These are phyloP conservation scores for Morphnarchus princeps DNA, from an alignment of 2,113 vertebrate species.

Conservation along the genomic window DNA sequence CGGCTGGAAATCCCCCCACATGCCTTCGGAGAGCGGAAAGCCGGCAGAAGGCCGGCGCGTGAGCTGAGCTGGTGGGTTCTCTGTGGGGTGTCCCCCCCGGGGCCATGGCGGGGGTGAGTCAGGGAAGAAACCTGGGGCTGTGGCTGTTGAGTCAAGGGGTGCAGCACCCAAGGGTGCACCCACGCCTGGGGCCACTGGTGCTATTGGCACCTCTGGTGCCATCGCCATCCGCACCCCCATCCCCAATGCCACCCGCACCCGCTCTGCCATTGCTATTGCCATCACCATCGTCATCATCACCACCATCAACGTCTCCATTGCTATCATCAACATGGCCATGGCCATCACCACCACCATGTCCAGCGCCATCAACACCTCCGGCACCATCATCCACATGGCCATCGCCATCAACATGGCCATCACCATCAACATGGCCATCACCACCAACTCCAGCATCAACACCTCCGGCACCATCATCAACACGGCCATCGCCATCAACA, in stretches of 20 bases:
- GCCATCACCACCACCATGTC: background rate
- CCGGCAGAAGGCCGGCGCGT: background rate
- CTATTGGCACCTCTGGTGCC: background rate
- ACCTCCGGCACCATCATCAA: too few species aligned
- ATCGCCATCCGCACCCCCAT: background rate
- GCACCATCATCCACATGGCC: background rate
- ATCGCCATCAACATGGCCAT: background rate
- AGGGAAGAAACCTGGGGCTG: background rate
- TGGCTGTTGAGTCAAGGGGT: background rate
- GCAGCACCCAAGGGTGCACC: background rate
- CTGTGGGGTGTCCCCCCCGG: background rate
- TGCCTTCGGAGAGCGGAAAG: background rate
- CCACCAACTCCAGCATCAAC: background rate
- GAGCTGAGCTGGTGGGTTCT: background rate
- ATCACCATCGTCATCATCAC: too few species aligned
- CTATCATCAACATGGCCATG: background rate
- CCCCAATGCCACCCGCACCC: background rate
- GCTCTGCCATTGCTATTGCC: background rate
- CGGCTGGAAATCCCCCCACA: background rate
- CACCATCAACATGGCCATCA: background rate
- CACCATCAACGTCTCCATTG: background rate
- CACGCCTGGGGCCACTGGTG: background rate
- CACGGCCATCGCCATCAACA: background rate
- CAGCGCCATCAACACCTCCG: background rate
- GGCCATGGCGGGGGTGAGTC: background rate